Evolutionary conservation across 2,888 invertebrate species (phyloP).

Genomic region (Drosophila neutralis): DNA sequence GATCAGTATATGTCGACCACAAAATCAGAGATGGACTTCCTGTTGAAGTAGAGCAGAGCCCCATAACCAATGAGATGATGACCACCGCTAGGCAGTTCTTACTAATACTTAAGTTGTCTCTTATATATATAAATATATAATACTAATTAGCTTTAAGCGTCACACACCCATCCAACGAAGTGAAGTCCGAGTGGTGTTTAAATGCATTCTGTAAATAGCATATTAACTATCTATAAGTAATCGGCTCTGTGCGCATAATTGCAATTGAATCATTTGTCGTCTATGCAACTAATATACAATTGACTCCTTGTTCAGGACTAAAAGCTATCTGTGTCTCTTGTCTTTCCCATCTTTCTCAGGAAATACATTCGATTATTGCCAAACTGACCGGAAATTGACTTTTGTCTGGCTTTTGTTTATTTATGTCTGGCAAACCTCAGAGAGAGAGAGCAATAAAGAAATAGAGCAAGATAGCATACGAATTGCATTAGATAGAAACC

Average conservation of each 20-base stretch:
- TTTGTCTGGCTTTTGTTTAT: slow-evolving; percentile 34
- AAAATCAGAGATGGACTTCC: slow-evolving; percentile 84
- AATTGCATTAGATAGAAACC: slow-evolving; percentile 12
- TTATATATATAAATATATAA: slow-evolving; percentile 23
- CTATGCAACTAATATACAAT: slow-evolving; percentile 52
- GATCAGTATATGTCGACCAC: slow-evolving; percentile 90
- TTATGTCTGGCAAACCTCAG: slow-evolving; percentile 24
- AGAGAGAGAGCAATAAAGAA: not conserved
- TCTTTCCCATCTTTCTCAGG: slow-evolving; percentile 3
- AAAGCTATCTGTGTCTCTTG: not conserved
- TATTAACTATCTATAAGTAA: slow-evolving; percentile 36
- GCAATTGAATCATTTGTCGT: slow-evolving; percentile 38
- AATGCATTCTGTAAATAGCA: slow-evolving; percentile 47
- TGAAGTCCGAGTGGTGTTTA: slow-evolving; percentile 11
- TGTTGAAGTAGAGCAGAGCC: slow-evolving; percentile 67
- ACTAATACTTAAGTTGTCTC: slow-evolving; percentile 48
- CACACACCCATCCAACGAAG: slow-evolving; percentile 1
- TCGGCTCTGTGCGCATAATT: slow-evolving; percentile 34
- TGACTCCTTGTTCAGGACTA: slow-evolving; percentile 46
- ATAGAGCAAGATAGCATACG: not conserved
- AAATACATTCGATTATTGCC: slow-evolving; percentile 1
- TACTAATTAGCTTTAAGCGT: slow-evolving; percentile 54
- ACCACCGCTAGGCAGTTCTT: slow-evolving; percentile 65
- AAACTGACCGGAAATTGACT: slow-evolving; percentile 48
- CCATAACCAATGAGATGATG: slow-evolving; percentile 32